These are phyloP conservation scores for Lamellibrachia columna DNA, from an alignment of 2,888 invertebrate species.

Conservation along the genomic window DNA sequence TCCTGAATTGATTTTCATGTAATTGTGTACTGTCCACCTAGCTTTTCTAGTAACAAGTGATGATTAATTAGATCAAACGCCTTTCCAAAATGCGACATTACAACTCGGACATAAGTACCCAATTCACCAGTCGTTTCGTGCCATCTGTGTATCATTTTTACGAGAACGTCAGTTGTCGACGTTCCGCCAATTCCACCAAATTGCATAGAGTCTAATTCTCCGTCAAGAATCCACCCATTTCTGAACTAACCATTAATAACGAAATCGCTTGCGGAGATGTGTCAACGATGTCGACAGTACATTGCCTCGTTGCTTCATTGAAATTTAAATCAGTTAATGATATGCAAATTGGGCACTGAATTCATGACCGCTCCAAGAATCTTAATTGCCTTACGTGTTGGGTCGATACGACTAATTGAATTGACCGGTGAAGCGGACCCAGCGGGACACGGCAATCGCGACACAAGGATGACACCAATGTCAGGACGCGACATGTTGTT, in stretches of 20 bases:
- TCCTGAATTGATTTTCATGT: too few species aligned
- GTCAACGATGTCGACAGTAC: neutral
- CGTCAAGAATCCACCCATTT: neutral
- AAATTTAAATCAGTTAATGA: neutral
- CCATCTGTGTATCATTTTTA: too few species aligned
- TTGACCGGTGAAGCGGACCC: neutral
- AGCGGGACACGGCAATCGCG: constrained; percentile 1
- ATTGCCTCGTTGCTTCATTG: neutral
- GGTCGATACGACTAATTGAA: neutral
- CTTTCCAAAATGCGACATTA: too few species aligned
- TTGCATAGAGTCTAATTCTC: too few species aligned
- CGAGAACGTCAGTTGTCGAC: too few species aligned
- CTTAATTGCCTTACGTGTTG: constrained; percentile 16
- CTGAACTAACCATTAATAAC: neutral
- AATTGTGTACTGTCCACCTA: too few species aligned
- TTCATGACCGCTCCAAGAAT: neutral
- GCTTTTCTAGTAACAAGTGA: too few species aligned
- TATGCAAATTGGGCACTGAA: neutral
- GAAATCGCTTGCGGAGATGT: neutral
- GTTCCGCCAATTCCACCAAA: too few species aligned
- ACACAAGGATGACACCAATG: neutral
- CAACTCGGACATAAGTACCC: too few species aligned
- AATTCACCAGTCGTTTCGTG: too few species aligned
- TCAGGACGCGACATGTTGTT: neutral
- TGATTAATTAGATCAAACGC: too few species aligned